Conservation (phyloP, 2,888 invertebrate genomes). For the Encarsia formosa region DNA sequence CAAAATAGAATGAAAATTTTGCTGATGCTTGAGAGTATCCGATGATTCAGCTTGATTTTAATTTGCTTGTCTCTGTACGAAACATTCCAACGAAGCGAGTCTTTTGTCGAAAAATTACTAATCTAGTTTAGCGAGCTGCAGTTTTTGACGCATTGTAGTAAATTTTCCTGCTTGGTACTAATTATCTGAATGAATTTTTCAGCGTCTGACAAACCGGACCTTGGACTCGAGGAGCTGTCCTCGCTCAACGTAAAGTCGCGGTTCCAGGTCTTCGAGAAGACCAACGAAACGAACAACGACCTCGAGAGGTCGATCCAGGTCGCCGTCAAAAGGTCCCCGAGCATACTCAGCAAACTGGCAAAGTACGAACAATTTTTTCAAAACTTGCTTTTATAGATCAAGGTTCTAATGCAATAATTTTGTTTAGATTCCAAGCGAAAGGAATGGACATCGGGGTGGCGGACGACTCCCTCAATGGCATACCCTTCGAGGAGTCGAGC, state of each 20-base stretch:
- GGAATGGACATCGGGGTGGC: constrained; percentile 77
- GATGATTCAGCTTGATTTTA: no score
- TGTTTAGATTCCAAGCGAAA: constrained; percentile 70
- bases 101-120: no score
- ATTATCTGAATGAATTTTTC: not conserved
- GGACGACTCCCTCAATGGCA: constrained; percentile 71
- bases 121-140: no score
- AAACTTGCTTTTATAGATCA: constrained; percentile 2
- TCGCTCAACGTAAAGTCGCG: constrained; percentile 78
- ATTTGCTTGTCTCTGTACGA: no score
- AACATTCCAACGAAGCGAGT: no score
- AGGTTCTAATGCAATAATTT: constrained; percentile 12
- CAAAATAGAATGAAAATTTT: no score
- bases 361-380: constrained; percentile 53
- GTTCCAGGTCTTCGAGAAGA: constrained; percentile 78
- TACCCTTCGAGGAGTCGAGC: constrained; percentile 67
- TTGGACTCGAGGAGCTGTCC: constrained; percentile 78
- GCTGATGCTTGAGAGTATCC: no score
- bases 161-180: not conserved
- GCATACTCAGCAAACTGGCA: constrained; percentile 75
- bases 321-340: constrained; percentile 65
- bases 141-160: not conserved
- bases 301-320: constrained; percentile 54
- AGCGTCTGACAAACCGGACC: constrained; percentile 84
- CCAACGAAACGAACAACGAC: constrained; percentile 50